These are phyloP conservation scores for Callospermophilus lateralis DNA, from an alignment of 2,113 vertebrate genomes.

Conservation along the genomic window DNA sequence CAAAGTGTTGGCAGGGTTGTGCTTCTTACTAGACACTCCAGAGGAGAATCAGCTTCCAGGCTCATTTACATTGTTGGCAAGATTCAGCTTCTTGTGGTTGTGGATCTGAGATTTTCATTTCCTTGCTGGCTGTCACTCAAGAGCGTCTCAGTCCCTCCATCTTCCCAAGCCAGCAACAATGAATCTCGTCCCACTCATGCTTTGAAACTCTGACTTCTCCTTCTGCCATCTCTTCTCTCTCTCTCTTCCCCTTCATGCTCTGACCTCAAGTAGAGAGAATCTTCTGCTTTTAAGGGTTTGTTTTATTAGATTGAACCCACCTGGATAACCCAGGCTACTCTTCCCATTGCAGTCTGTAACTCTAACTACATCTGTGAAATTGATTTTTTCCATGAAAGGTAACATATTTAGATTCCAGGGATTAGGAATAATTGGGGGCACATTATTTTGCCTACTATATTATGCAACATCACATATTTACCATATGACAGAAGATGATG, in stretches of 20 bases:
- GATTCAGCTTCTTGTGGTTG: background rate
- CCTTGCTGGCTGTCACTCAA: background rate
- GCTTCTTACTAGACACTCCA: background rate
- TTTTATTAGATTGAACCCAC: background rate
- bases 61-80: background rate
- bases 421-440: background rate
- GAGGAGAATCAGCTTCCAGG: background rate
- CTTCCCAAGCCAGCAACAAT: background rate
- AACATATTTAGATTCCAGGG: background rate
- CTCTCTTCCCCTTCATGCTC: background rate
- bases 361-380: constrained; percentile 4
- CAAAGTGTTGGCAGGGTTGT: background rate
- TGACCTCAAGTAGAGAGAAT: constrained; percentile 19
- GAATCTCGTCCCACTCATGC: background rate
- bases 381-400: background rate
- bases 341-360: background rate
- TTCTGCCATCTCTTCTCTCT: background rate
- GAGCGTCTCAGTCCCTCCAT: background rate
- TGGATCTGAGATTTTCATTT: constrained; percentile 2
- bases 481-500: background rate
- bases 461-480: constrained; percentile 3
- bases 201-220: background rate
- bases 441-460: background rate
- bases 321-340: background rate
- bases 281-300: background rate